A percentile compares a stretch with the other conserved stretches of the same genome.
Conservation (phyloP, 2,888 invertebrate genomes). For the Dryococelus australis region DNA sequence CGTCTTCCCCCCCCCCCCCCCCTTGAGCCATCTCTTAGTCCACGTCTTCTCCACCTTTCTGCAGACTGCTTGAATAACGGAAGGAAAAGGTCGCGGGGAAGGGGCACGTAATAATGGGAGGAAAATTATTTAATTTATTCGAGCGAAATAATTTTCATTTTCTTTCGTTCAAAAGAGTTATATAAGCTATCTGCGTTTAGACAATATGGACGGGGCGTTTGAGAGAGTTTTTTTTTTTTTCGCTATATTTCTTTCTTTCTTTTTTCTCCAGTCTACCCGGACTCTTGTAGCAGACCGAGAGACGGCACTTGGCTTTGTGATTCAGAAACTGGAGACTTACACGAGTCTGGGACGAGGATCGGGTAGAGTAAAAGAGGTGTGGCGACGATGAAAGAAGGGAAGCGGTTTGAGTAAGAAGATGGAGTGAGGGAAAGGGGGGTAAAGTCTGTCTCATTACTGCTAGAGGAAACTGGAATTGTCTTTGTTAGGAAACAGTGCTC, state of each 20-base stretch:
- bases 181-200: conserved; percentile 3
- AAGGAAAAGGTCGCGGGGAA: background rate
- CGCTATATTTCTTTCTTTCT: no score
- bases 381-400: background rate
- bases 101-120: conserved; percentile 8
- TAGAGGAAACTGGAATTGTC: background rate
- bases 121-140: conserved; percentile 25
- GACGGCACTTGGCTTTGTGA: conserved; percentile 2
- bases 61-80: background rate
- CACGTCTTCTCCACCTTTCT: background rate
- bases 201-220: conserved; percentile 12
- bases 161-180: conserved; percentile 6
- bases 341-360: background rate
- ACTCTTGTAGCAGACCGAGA: background rate
- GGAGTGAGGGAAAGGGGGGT: background rate
- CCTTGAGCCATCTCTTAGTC: background rate
- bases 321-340: background rate
- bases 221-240: background rate
- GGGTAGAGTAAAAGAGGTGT: background rate
- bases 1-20: background rate
- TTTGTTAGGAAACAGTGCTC: conserved; percentile 3
- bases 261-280: background rate
- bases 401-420: background rate
- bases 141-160: conserved; percentile 3
- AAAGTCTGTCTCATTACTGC: background rate